Base-by-base conservation (phyloP, 2,888 invertebrate species). In the Spodoptera picta region DNA sequence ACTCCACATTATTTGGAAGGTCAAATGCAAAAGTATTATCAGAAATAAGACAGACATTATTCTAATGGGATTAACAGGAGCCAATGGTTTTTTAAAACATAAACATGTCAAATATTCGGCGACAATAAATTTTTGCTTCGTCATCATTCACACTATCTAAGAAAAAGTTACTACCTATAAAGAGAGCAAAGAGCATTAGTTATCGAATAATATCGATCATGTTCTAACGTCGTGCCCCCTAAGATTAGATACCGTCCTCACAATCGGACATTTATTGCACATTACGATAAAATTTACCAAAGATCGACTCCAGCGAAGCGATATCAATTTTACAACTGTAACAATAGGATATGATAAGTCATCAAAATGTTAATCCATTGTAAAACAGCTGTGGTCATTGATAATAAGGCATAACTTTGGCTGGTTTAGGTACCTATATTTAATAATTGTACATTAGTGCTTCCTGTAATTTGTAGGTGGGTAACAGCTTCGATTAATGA, bases 281-380 rank as follows among this genome's bases (percentile, higher is more conserved):
- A 70, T 65, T 65, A 73, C n/a, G 56, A 61, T 65, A 51, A 47
- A 49, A 48, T 54, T 54, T 24, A 19, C 51, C 36, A 24, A 10
- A 19, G 42, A 53, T 49, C 54, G 45, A 57, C 71, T 48, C 64
- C 57, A 74, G 54, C 56, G 49, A 24, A 69, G n/a, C 58, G 72
- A 71, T 73, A 75, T 61, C 9, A 58, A 7, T 51, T 55, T 52
- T 54, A 69, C 43, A 19, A 19, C 19, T 19, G 19, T 19, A 19
- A 19, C 19, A 55, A 64, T 57, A 48, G 43, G 48, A 41, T 52
- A 45, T 58, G 66, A 75, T 75, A 75, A 66, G 45, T 45, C 48
- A 75, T 71, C 60, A 59, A 63, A 45, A 60, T 62, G 67, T 75
- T 71, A 59, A 27, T 49, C 58, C 43, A 62, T 60, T 60, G 60